Base-by-base conservation (phyloP, 92 coral and sea anemone genomes). In the Siderastrea radians region DNA sequence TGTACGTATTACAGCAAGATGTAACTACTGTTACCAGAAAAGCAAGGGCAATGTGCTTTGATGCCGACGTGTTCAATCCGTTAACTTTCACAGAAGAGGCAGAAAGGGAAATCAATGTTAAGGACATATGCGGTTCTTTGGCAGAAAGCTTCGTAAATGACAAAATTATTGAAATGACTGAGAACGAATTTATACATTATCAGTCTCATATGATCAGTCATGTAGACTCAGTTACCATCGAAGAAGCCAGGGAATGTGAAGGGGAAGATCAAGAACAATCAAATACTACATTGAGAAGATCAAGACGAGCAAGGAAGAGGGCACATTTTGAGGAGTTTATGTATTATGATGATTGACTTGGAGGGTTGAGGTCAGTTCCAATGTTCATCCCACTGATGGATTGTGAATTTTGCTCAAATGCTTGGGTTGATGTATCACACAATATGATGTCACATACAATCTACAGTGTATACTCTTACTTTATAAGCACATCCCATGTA, bases 201-300 rank as follows among this genome's bases (percentile, higher is more conserved):
- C 81, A 77, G 47, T 77, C 81, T 77, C 47, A 12, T 53, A 55
- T 77, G n/a, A 77, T 77, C 43, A 8, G 49, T 77, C 81, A 77
- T 17, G 81, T 77, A 49, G 81, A 77, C 64, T 77, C 81, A 17
- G 68, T 77, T 38, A 77, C 81, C 81, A 52, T 77, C 68, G 79
- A 74, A 74, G 81, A 77, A 63, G 81, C 81, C 43, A 77, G 81
- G 44, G 67, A 77, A 50, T 77, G n/a, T 15, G 81, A 43, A 55
- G 81, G n/a, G n/a, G n/a, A n/a, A n/a, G n/a, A n/a, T n/a, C n/a
- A n/a, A n/a, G n/a, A n/a, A n/a, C n/a, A n/a, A n/a, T n/a, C n/a
- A n/a, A n/a, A n/a, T n/a, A n/a, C n/a, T n/a, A n/a, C n/a, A n/a
- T n/a, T n/a, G n/a, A n/a, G n/a, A n/a, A n/a, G n/a, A n/a, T n/a